Percentiles rank a stretch among this genome's conserved stretches.
These are phyloP conservation scores for Sylvicola cinctus DNA, from an alignment of 2,888 invertebrate genomes.

Conservation along the genomic window DNA sequence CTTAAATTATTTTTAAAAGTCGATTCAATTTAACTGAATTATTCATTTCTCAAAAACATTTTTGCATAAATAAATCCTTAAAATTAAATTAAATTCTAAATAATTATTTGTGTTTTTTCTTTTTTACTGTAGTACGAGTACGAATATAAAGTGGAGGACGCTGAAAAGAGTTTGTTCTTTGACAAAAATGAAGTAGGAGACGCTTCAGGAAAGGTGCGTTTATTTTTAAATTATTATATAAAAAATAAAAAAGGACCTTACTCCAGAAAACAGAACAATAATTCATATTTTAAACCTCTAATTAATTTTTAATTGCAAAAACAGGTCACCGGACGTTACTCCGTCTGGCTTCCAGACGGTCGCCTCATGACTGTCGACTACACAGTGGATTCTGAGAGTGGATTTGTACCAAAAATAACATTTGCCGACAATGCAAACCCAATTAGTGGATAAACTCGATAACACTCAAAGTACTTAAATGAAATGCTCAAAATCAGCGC, in stretches of 20 bases:
- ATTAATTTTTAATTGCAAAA: background rate
- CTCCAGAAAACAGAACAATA: background rate
- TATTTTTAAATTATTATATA: background rate
- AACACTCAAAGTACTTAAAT: too few relatives aligned
- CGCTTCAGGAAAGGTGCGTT: constrained; percentile 32
- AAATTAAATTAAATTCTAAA: background rate
- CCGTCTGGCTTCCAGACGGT: constrained; percentile 46
- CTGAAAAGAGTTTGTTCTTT: constrained; percentile 42
- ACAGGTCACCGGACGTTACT: constrained; percentile 39
- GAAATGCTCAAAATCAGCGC: too few relatives aligned
- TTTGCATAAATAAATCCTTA: too few relatives aligned
- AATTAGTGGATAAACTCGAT: too few relatives aligned
- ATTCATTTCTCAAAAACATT: too few relatives aligned
- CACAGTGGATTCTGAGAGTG: constrained; percentile 46
- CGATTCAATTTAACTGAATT: too few relatives aligned
- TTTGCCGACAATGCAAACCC: constrained; percentile 40
- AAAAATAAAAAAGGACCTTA: background rate
- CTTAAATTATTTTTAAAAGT: too few relatives aligned
- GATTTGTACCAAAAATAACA: constrained; percentile 47
- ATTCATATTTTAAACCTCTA: constrained; percentile 1
- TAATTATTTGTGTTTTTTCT: background rate
- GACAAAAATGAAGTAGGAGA: constrained; percentile 47
- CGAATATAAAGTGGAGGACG: constrained; percentile 52
- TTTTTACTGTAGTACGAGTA: constrained; percentile 40
- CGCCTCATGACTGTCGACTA: constrained; percentile 53